Percentiles rank a stretch among this genome's conserved stretches.
Conservation (phyloP, 2,797 vertebrate genomes). For the Arnoldichthys spilopterus region DNA sequence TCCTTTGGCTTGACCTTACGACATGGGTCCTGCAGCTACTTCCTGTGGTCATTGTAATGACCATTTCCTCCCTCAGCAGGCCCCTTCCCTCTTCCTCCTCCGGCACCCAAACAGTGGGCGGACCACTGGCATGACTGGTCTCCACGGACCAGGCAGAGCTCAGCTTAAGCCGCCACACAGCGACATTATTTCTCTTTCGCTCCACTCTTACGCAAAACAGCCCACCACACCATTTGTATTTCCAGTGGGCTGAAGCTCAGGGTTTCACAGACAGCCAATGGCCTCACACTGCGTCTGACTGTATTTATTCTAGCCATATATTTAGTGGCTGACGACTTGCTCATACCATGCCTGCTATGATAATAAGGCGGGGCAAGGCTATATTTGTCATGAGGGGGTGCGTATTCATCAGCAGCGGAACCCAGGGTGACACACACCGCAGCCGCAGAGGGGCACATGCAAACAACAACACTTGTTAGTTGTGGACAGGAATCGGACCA, state of each 20-base stretch:
- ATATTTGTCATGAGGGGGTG: conserved; percentile 77
- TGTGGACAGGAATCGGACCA: conserved; percentile 19
- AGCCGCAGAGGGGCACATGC: conserved; percentile 32
- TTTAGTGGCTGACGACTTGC: conserved; percentile 75
- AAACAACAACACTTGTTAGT: conserved; percentile 20
- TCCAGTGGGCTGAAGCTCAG: conserved; percentile 55
- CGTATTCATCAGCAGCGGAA: conserved; percentile 71
- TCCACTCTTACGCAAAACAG: conserved; percentile 55
- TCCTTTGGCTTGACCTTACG: conserved; percentile 23
- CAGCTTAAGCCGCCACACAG: conserved; percentile 1
- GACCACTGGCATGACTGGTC: conserved; percentile 73
- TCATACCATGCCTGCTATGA: conserved; percentile 77
- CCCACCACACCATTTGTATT: conserved; percentile 54
- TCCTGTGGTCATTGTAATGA: conserved; percentile 61
- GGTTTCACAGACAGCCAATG: conserved; percentile 52
- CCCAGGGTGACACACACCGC: conserved; percentile 64
- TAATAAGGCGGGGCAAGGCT: conserved; percentile 79
- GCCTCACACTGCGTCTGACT: conserved; percentile 24
- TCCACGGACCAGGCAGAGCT: conserved; percentile 50
- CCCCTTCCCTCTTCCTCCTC: conserved; percentile 40
- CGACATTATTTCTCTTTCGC: conserved; percentile 40
- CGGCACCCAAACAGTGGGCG: conserved; percentile 53
- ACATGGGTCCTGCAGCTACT: conserved; percentile 44
- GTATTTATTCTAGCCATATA: conserved; percentile 78
- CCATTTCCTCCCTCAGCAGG: conserved; percentile 54